Evolutionary conservation across 2,113 vertebrate species (phyloP), one percentile per base, ranked within the genome.

Genomic region (Chaetops frenatus): DNA sequence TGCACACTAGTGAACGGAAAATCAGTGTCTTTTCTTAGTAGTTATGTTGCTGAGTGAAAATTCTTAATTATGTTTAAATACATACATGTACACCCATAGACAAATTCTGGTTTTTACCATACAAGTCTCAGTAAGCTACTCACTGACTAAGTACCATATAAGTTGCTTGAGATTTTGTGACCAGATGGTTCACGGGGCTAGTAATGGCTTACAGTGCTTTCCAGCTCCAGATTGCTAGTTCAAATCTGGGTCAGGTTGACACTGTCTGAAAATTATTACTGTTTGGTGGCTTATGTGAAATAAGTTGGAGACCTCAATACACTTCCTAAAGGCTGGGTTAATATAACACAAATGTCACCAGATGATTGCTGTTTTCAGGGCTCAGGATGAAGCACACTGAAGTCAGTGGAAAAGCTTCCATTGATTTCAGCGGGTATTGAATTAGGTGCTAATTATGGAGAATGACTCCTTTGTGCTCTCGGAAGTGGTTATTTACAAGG

Each of bases 221-320:
- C 90, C 42, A 84, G 74, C 64, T 97, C 91, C 86, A 96, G 95
- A 95, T 95, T 97, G 91, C 94, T 83, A 95, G 96, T 97, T 97
- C 95, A 97, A 95, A 96, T 94, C 84, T 93, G 81, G 96, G 95
- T 96, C 95, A 96, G 89, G 90, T 82, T 96, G 95, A 96, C 95
- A 96, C 80, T 93, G 67, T 88, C 93, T 91, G 94, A 91, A 96
- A 96, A 94, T 96, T 95, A 96, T 96, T 94, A 90, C 94, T 94
- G 83, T 95, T 96, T 93, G 71, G 91, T 92, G 90, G 93, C 79
- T 95, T 91, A 91, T 66, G 54, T 95, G 94, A 97, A 96, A 93
- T 95, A 91, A 96, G 86, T 94, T 91, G 88, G 77, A 97, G 92
- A 91, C 91, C 90, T 95, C 89, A 91, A 88, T 88, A 94, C 76